phyloP scores from a whole-genome alignment of 2,113 vertebrate genomes.

The Galemys pyrenaicus region DNA sequence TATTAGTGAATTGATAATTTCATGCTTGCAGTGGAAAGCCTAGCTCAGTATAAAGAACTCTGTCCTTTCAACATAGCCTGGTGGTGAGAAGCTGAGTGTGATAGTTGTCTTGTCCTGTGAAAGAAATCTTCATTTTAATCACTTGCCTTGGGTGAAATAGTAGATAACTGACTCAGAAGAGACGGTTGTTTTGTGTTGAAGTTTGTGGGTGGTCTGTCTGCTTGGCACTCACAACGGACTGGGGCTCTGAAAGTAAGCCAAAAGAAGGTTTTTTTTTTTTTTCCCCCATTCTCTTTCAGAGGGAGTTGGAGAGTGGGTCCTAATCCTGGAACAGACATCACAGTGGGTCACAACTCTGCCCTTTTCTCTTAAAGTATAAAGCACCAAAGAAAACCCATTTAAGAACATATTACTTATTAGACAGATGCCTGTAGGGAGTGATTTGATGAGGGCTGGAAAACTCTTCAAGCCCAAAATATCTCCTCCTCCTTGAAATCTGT shows the following conservation, averaged over 20 bases:
- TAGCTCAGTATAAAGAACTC: not conserved
- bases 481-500: constrained; percentile 16
- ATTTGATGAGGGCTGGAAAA: constrained; percentile 4
- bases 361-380: constrained; percentile 8
- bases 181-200: not conserved
- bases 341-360: not conserved
- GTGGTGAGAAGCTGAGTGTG: not conserved
- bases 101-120: not conserved
- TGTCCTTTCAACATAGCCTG: not conserved
- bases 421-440: not conserved
- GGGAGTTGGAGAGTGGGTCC: not conserved
- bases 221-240: not conserved
- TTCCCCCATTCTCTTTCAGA: not conserved
- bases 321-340: not conserved
- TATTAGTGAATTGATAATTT: not conserved
- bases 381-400: not conserved
- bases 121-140: constrained; percentile 33
- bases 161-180: not conserved
- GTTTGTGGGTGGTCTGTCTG: constrained; percentile 32
- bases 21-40: not conserved
- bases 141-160: not conserved
- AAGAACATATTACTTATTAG: constrained; percentile 6
- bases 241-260: not conserved
- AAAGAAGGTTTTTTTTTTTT: not conserved
- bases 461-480: not conserved